A percentile compares a stretch with the other conserved stretches of the same genome.
Evolutionary conservation across 1,140 invertebrate genomes (phyloP).

Genomic region (Drosophila navojoa): DNA sequence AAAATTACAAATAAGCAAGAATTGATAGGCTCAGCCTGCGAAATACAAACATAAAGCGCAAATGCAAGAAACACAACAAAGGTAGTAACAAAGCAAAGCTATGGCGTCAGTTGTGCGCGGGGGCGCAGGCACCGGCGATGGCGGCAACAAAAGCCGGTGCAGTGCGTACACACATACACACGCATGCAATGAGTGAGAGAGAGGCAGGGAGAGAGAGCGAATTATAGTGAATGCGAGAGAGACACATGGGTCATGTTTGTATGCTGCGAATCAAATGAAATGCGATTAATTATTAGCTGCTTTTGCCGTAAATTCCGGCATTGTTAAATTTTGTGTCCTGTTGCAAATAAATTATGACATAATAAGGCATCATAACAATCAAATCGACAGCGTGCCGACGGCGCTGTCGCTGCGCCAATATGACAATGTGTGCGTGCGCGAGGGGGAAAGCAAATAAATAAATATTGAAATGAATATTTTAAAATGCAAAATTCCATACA

Average conservation of each 20-base stretch:
- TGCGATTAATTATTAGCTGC: slow-evolving; percentile 67
- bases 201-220: slow-evolving; percentile 17
- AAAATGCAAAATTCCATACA: slow-evolving; percentile 68
- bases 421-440: slow-evolving; percentile 18
- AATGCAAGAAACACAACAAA: slow-evolving; percentile 78
- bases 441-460: slow-evolving; percentile 37
- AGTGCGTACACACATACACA: slow-evolving; percentile 41
- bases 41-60: slow-evolving; percentile 73
- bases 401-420: background rate
- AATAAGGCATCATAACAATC: slow-evolving; percentile 57
- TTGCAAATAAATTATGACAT: slow-evolving; percentile 76
- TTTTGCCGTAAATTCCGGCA: slow-evolving; percentile 66
- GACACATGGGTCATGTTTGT: slow-evolving; percentile 31
- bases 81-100: slow-evolving; percentile 52
- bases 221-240: slow-evolving; percentile 3
- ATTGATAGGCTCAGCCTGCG: slow-evolving; percentile 54
- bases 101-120: slow-evolving; percentile 39
- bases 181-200: slow-evolving; percentile 8
- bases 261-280: slow-evolving; percentile 60
- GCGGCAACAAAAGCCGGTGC: slow-evolving; percentile 74
- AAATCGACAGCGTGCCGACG: slow-evolving; percentile 54
- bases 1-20: slow-evolving; percentile 49
- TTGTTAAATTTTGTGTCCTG: slow-evolving; percentile 65
- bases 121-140: slow-evolving; percentile 21
- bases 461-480: slow-evolving; percentile 66